These are phyloP conservation scores for Nansenia antarctica DNA, from an alignment of 2,113 vertebrate genomes.

Conservation along the genomic window DNA sequence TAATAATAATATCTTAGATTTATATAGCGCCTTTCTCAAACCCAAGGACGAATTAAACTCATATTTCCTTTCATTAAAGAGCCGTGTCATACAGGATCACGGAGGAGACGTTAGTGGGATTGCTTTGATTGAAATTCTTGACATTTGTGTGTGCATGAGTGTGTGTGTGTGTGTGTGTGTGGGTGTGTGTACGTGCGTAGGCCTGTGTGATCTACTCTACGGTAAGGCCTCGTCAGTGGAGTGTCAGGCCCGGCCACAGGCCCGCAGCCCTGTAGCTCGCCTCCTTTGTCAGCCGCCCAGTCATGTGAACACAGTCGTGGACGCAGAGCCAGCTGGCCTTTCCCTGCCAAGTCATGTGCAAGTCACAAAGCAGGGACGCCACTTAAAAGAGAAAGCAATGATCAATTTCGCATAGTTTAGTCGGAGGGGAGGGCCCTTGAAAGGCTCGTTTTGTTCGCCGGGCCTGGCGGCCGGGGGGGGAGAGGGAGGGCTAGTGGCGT, in stretches of 20 bases:
- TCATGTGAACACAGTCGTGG: constrained; percentile 65
- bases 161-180: neutral
- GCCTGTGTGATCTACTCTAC: too few relatives aligned
- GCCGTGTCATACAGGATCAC: too few relatives aligned
- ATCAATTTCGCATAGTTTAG: constrained; percentile 70
- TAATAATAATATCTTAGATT: too few relatives aligned
- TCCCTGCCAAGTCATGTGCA: constrained; percentile 75
- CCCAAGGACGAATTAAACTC: too few relatives aligned
- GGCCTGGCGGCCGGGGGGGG: constrained; percentile 44
- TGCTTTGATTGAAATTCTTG: too few relatives aligned
- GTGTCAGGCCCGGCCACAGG: neutral
- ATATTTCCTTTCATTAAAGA: too few relatives aligned
- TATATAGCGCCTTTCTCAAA: too few relatives aligned
- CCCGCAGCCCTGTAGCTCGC: constrained; percentile 32
- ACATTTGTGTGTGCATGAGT: neutral
- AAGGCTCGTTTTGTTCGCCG: constrained; percentile 65
- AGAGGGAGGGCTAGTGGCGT: constrained; percentile 37
- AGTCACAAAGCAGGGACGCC: constrained; percentile 67
- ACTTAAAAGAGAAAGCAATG: constrained; percentile 72
- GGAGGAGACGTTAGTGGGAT: too few relatives aligned
- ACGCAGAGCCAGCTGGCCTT: constrained; percentile 65
- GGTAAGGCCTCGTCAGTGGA: too few relatives aligned
- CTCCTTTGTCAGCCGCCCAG: constrained; percentile 62
- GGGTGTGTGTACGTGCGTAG: constrained; percentile 18
- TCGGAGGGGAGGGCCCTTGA: constrained; percentile 34